A percentile compares a stretch with the other conserved stretches of the same genome.
Conservation (phyloP, 2,888 invertebrate genomes). For the Lingula anatina region DNA sequence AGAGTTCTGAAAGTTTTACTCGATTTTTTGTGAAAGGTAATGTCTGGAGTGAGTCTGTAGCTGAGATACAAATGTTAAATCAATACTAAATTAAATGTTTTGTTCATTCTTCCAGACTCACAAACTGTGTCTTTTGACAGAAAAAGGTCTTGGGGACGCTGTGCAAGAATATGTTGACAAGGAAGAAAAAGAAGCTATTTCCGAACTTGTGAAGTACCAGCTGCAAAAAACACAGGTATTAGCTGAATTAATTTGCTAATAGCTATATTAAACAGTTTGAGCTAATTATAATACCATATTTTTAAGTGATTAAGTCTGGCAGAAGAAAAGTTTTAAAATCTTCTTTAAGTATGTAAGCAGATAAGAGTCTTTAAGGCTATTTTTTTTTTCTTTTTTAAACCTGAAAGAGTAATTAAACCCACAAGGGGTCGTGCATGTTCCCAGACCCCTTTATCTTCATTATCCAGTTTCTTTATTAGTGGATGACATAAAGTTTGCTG, state of each 20-base stretch:
- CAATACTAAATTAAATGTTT: too few species aligned
- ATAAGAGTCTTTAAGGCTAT: background rate
- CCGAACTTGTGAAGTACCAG: conserved; percentile 55
- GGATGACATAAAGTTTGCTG: too few species aligned
- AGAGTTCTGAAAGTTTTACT: too few species aligned
- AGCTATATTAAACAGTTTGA: background rate
- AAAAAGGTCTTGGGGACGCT: conserved; percentile 73
- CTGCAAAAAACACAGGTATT: conserved; percentile 45
- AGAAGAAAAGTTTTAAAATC: background rate
- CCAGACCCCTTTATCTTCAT: background rate
- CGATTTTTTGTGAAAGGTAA: too few species aligned
- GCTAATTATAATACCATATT: background rate
- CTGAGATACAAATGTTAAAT: too few species aligned
- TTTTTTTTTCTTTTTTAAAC: too few species aligned
- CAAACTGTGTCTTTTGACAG: conserved; percentile 65
- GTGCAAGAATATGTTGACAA: conserved; percentile 67
- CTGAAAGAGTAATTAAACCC: too few species aligned
- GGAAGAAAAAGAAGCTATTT: conserved; percentile 52
- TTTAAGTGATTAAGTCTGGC: too few species aligned
- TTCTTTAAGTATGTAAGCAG: background rate
- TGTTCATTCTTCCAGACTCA: too few species aligned
- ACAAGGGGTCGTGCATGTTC: too few species aligned
- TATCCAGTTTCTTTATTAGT: background rate
- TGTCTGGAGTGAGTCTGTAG: too few species aligned
- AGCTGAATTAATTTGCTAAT: background rate